Conservation (phyloP, 2,797 vertebrate genomes). For the Cyprinella venusta region DNA sequence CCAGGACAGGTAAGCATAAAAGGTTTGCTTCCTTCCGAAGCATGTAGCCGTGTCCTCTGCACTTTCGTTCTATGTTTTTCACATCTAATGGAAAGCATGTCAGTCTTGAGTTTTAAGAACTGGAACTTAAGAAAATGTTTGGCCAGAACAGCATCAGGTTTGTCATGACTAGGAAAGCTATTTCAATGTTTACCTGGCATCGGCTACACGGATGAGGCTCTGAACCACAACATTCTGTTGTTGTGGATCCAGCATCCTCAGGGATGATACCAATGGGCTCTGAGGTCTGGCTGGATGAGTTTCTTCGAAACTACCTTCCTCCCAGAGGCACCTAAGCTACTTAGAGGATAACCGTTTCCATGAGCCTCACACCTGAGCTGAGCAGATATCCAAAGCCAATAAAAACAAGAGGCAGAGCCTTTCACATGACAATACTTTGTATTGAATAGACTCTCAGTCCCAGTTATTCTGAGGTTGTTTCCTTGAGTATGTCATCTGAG, state of each 20-base stretch:
- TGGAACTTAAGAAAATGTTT: background rate
- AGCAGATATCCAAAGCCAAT: slow-evolving; percentile 28
- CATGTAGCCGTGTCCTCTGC: no score
- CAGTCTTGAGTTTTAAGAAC: background rate
- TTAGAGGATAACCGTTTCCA: slow-evolving; percentile 53
- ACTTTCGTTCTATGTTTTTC: background rate
- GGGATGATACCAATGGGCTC: slow-evolving; percentile 22
- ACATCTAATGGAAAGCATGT: background rate
- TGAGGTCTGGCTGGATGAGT: slow-evolving; percentile 18
- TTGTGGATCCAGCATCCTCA: slow-evolving; percentile 21
- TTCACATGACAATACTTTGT: background rate
- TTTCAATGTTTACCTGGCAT: background rate
- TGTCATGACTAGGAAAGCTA: background rate
- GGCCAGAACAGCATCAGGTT: background rate
- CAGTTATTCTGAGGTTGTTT: background rate
- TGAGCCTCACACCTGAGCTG: slow-evolving; percentile 30
- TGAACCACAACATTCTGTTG: slow-evolving; percentile 19
- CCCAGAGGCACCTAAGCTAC: slow-evolving; percentile 45
- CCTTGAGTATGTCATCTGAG: background rate
- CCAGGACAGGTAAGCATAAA: background rate
- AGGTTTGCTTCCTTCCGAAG: no score
- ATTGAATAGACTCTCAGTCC: background rate
- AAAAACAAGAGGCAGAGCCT: background rate
- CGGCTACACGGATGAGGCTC: background rate
- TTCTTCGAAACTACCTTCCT: slow-evolving; percentile 44